Evolutionary conservation across 2,113 vertebrate species (phyloP).

Genomic region (Corythornis vintsioides): DNA sequence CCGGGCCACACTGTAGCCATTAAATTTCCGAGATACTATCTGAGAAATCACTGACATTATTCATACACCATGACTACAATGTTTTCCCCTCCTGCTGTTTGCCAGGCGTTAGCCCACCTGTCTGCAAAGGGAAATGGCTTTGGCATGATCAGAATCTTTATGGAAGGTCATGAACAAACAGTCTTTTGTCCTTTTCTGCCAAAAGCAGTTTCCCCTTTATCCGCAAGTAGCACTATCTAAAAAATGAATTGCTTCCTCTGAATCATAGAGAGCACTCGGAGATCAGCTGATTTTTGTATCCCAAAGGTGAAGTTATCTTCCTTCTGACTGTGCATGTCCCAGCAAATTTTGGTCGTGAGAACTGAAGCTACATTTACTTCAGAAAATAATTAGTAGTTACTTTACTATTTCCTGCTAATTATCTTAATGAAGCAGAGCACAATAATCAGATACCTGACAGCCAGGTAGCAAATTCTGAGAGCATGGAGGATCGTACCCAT

Average conservation of each 20-base stretch:
- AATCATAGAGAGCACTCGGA: neutral
- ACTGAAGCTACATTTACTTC: neutral
- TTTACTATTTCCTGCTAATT: neutral
- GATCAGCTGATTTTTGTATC: neutral
- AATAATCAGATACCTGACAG: neutral
- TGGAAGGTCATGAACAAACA: neutral
- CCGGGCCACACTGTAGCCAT: conserved; percentile 61
- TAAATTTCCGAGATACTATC: conserved; percentile 63
- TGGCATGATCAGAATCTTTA: neutral
- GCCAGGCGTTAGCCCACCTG: neutral
- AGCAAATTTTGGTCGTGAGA: neutral
- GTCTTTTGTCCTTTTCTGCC: neutral
- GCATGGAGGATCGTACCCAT: neutral
- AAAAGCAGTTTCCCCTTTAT: neutral
- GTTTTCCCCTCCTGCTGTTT: neutral
- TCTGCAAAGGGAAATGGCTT: conserved; percentile 6
- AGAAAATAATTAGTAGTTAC: neutral
- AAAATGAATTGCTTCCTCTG: neutral
- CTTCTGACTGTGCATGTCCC: neutral
- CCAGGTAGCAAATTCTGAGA: neutral
- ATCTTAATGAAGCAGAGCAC: neutral
- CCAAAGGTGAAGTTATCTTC: neutral
- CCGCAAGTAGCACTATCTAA: neutral
- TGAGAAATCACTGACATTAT: conserved; percentile 60
- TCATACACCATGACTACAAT: conserved; percentile 22